Evolutionary conservation across 2,888 invertebrate genomes (phyloP), one percentile per base, ranked within the genome.

Genomic region (Silvanus unidentatus): DNA sequence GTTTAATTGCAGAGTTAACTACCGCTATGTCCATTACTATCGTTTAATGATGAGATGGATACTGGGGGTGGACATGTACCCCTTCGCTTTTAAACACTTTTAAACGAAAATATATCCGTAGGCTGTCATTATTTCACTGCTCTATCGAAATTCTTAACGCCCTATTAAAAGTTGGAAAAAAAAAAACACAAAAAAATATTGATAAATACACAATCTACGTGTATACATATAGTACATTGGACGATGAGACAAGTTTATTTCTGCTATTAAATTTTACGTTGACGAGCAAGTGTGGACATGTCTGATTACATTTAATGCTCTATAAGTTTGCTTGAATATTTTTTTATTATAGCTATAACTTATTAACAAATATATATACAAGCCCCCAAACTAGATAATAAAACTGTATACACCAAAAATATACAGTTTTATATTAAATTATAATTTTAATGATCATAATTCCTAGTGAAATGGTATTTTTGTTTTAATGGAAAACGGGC

Each of bases 1-100:
- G 65, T 68, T 68, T 68, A 68, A 68, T 68, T 67, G 64, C 62
- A 46, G 55, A 64, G 66, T 68, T 68, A 67, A 68, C 66, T 66
- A 63, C 65, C 55, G 57, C 59, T 52, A 52, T 57, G 62, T 61
- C 63, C 64, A 64, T 68, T 67, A 63, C 62, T 60, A 59, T 55
- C 59, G 55, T 63, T 66, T 65, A 65, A 65, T 64, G 65, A 63
- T 60, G 63, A 65, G 62, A 60, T 61, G 55, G 44, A 44, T 29
- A 37, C 15, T 16, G 32, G 10, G 37, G 16, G 37, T 39, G 22
- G 29, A 37, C 37, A 16, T 9, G 32, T 12, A 32, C 15, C 37
- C 37, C 37, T 37, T 37, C n/a, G n/a, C n/a, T n/a, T 37, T 13
- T 12, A 32, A 5, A 37, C 4, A 37, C 13, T 37, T 32, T 37